Percentiles rank a stretch among this genome's conserved stretches.
These are phyloP conservation scores for Hylia prasina DNA, from an alignment of 2,113 vertebrate species.

Conservation along the genomic window DNA sequence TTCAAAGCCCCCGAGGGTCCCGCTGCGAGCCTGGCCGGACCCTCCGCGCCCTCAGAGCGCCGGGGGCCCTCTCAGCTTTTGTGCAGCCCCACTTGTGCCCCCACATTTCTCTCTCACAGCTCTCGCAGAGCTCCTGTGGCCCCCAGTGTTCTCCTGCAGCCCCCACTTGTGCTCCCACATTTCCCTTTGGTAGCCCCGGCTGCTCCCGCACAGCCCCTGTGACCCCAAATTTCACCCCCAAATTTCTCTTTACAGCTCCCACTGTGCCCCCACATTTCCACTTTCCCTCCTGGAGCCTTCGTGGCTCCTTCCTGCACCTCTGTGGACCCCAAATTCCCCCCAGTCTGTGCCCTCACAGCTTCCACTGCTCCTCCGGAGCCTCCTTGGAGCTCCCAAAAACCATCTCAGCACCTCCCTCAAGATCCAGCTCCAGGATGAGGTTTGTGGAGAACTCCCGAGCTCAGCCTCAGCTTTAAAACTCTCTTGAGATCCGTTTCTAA, in stretches of 20 bases:
- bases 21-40: neutral
- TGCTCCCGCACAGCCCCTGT: neutral
- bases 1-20: neutral
- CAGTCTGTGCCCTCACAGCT: neutral
- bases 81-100: too few relatives aligned
- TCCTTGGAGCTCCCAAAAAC: neutral
- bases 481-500: neutral
- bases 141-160: neutral
- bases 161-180: neutral
- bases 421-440: accelerated
- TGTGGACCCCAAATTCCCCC: accelerated
- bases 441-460: neutral
- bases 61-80: too few relatives aligned
- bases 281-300: accelerated
- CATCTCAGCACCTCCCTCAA: too few relatives aligned
- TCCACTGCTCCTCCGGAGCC: neutral
- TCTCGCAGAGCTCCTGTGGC: neutral
- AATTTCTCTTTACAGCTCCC: accelerated
- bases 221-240: neutral
- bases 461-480: neutral
- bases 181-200: too few relatives aligned
- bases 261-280: accelerated
- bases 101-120: neutral
- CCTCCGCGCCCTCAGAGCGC: neutral
- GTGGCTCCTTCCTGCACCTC: neutral